Percentiles rank a stretch among this genome's conserved stretches.
Conservation (phyloP, 2,888 invertebrate genomes). For the Meteorus cinctellus region DNA sequence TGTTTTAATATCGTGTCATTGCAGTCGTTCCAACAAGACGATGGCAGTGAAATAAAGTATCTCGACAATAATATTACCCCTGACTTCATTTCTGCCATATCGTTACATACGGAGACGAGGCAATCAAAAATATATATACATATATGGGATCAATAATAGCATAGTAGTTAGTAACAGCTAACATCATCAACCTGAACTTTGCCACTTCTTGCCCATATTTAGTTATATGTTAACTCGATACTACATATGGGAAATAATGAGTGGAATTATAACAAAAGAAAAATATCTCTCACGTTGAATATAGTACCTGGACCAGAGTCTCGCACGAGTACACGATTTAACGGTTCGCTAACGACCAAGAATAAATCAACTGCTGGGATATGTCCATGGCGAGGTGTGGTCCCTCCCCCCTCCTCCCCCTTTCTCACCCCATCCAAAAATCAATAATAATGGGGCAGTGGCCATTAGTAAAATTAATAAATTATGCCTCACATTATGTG, state of each 20-base stretch:
- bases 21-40: constrained; percentile 70
- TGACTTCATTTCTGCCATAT: constrained; percentile 30
- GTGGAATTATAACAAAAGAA: not conserved
- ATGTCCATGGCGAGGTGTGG: constrained; percentile 58
- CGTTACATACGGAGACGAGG: not conserved
- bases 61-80: constrained; percentile 44
- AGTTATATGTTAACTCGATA: no score
- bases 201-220: no score
- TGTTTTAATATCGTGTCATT: constrained; percentile 72
- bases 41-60: constrained; percentile 60
- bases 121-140: no score
- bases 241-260: not conserved
- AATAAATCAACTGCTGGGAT: constrained; percentile 68
- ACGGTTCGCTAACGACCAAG: constrained; percentile 68
- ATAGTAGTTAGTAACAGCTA: no score
- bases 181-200: no score
- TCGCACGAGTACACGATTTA: constrained; percentile 54
- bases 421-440: constrained; percentile 62
- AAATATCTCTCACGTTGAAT: constrained; percentile 24
- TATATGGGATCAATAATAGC: no score
- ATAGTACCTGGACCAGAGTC: constrained; percentile 45
- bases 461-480: constrained; percentile 74
- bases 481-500: constrained; percentile 73
- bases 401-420: constrained; percentile 22
- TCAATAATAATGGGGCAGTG: constrained; percentile 73